Evolutionary conservation across 1,140 invertebrate genomes (phyloP), one percentile per base, ranked within the genome.

Genomic region (Globodera rostochiensis): DNA sequence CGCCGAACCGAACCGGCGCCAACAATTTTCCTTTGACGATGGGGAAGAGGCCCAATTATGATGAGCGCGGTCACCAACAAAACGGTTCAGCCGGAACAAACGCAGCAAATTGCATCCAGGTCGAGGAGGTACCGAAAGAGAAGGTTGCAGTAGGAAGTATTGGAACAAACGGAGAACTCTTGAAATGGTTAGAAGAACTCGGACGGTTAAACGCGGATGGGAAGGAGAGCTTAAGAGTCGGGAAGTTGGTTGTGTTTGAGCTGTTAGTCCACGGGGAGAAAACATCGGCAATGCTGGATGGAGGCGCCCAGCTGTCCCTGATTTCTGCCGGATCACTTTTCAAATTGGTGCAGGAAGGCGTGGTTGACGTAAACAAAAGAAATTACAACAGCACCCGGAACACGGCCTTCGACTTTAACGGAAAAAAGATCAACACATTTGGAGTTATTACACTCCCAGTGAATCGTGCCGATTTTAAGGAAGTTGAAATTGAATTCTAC

Each of bases 241-340:
- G 73, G 9, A 74, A 74, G 60, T 36, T 74, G 2, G 45, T 74
- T 49, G 60, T 57, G n/a, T 74, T 74, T 46, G 73, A 74, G 6
- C 7, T 74, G 50, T 74, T 25, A 25, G 25, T 25, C 25, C 25
- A 25, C 25, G 25, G 25, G 0, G 25, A 25, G 25, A 25, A 25
- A 25, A 25, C 25, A 25, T 25, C 25, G 25, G 25, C 25, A 1
- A 25, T 25, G 25, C 25, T 25, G 25, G 25, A 25, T 25, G 25
- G 25, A 25, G 25, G 25, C 25, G 25, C 25, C 25, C 25, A 25
- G 25, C 25, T 25, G 25, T 25, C 25, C 25, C 25, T 25, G 25
- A 25, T 25, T 25, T 25, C 25, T 0, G 25, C 25, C 25, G 25
- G 25, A 25, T 25, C 25, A 25, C 25, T 25, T 25, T 25, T 25